A percentile compares a stretch with the other conserved stretches of the same genome.
Evolutionary conservation across 2,797 vertebrate species (phyloP).

Genomic region (Thalassophryne amazonica): DNA sequence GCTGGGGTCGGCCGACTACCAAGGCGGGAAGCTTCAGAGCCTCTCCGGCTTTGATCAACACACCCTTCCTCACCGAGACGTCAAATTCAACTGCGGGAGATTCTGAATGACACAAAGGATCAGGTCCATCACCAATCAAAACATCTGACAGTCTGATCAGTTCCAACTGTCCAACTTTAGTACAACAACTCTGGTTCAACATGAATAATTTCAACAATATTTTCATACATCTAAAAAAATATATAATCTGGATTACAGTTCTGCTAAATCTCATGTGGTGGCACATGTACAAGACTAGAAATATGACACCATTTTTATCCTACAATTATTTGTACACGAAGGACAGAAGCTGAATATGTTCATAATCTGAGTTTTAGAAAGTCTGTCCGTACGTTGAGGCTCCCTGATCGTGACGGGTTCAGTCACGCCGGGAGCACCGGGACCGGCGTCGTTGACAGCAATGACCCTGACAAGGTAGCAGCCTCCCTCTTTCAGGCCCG

Average conservation of each 20-base stretch:
- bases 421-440: conserved; percentile 92
- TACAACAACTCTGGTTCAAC: too few species aligned
- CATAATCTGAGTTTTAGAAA: background rate
- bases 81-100: conserved; percentile 88
- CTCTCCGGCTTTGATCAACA: conserved; percentile 91
- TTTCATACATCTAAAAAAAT: too few species aligned
- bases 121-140: too few species aligned
- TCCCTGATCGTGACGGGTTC: conserved; percentile 89
- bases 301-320: too few species aligned
- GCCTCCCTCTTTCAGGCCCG: conserved; percentile 89
- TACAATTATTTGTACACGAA: too few species aligned
- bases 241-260: too few species aligned
- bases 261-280: too few species aligned
- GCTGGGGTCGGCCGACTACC: conserved; percentile 89
- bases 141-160: too few species aligned
- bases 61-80: conserved; percentile 85
- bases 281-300: too few species aligned
- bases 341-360: too few species aligned
- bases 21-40: conserved; percentile 88
- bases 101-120: conserved; percentile 70
- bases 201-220: too few species aligned
- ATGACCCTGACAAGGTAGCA: conserved; percentile 92
- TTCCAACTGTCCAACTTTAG: too few species aligned
- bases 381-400: conserved; percentile 83
- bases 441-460: conserved; percentile 91